Evolutionary conservation across 2,797 vertebrate genomes (phyloP).

Genomic region (Poecilia picta): DNA sequence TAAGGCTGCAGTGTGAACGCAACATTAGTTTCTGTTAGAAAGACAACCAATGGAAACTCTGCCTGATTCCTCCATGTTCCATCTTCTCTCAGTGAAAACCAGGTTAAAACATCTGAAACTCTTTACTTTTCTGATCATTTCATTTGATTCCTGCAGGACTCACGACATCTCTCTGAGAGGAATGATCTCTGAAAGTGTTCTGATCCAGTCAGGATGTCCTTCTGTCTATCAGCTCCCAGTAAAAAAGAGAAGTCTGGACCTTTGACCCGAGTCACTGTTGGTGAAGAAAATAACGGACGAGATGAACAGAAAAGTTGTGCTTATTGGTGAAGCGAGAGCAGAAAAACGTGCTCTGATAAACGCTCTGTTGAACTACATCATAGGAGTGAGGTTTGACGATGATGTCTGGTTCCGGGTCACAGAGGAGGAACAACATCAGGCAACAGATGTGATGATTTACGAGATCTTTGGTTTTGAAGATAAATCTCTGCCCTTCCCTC

Average conservation of each 20-base stretch:
- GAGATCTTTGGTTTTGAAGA: slow-evolving; percentile 2
- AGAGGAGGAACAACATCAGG: neutral
- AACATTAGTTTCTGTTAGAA: neutral
- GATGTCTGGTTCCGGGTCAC: neutral
- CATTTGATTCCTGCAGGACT: neutral
- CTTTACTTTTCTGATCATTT: neutral
- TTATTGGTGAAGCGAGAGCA: neutral
- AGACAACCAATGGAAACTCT: neutral
- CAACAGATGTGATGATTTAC: neutral
- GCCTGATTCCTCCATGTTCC: neutral
- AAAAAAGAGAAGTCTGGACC: neutral
- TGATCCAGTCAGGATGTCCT: neutral
- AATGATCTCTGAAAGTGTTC: neutral
- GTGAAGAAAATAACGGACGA: too few relatives aligned
- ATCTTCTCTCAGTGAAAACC: neutral
- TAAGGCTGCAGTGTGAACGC: too few relatives aligned
- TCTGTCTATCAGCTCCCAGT: neutral
- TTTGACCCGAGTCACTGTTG: neutral
- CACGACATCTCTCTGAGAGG: neutral
- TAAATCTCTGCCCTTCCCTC: neutral
- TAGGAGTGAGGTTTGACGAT: neutral
- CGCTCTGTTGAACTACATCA: neutral
- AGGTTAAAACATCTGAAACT: neutral
- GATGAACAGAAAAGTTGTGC: neutral
- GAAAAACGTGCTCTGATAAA: neutral